These are phyloP conservation scores for Himalopsyche phryganea DNA, from an alignment of 1,140 invertebrate genomes.

Conservation along the genomic window DNA sequence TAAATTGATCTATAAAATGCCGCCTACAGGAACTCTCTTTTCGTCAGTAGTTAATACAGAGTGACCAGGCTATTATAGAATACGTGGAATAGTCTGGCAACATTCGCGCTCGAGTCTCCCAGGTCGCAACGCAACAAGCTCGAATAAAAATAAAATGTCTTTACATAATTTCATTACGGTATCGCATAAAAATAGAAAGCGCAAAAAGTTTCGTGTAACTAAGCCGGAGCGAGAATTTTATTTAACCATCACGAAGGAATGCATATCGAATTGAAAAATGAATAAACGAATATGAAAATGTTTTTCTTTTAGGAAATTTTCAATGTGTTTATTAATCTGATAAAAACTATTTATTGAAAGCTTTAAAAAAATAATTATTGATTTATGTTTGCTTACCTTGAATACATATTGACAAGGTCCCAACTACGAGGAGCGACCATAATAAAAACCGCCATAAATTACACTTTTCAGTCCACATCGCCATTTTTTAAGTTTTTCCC, in stretches of 20 bases:
- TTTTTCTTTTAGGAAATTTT: not conserved
- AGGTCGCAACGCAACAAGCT: constrained; percentile 16
- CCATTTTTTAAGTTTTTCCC: constrained; percentile 25
- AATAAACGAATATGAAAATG: too few relatives aligned
- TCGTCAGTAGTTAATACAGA: constrained; percentile 6
- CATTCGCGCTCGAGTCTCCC: constrained; percentile 20
- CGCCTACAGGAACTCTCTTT: not conserved
- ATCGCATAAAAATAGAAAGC: constrained; percentile 28
- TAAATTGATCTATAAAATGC: not conserved
- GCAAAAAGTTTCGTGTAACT: constrained; percentile 17
- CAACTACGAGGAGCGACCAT: constrained; percentile 47
- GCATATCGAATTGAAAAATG: too few relatives aligned
- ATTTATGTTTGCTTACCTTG: constrained; percentile 41
- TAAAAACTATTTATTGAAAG: not conserved
- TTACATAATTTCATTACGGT: constrained; percentile 35
- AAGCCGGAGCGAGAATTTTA: too few relatives aligned
- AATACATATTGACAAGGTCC: constrained; percentile 43
- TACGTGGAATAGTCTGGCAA: constrained; percentile 30
- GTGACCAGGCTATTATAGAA: constrained; percentile 26
- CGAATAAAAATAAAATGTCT: constrained; percentile 33
- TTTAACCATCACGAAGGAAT: too few relatives aligned
- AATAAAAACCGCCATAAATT: constrained; percentile 51
- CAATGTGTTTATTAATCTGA: not conserved
- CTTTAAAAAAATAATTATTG: too few relatives aligned
- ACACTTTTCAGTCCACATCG: constrained; percentile 49